Conservation (phyloP, 1,140 invertebrate genomes). For the Caenorhabditis latens region DNA sequence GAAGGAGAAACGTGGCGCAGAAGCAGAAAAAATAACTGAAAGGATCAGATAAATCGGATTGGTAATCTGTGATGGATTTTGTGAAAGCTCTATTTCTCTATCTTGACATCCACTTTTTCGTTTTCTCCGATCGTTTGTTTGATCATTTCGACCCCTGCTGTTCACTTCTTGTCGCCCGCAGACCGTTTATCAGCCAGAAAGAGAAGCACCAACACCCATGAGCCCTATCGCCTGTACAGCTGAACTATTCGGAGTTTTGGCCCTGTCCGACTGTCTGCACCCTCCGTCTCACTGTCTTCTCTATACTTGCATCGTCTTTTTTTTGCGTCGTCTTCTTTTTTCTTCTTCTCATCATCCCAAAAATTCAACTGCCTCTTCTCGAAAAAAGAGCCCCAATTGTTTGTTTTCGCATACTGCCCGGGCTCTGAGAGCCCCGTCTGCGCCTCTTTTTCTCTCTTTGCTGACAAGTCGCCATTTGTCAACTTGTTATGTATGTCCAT, state of each 20-base stretch:
- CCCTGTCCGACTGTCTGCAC: slow-evolving; percentile 15
- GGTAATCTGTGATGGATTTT: not conserved
- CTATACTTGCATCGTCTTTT: not conserved
- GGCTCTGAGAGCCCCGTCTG: not conserved
- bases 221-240: slow-evolving; percentile 14
- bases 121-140: not conserved
- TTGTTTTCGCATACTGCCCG: slow-evolving; percentile 54
- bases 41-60: not conserved
- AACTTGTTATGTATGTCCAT: slow-evolving; percentile 55
- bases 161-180: not conserved
- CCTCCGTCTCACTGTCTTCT: not conserved
- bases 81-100: not conserved
- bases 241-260: slow-evolving; percentile 26
- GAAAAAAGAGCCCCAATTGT: slow-evolving; percentile 39
- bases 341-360: slow-evolving; percentile 50
- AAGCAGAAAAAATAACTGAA: not conserved
- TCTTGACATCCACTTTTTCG: slow-evolving; percentile 35
- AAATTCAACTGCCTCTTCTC: slow-evolving; percentile 34
- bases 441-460: slow-evolving; percentile 9
- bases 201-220: not conserved
- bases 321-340: slow-evolving; percentile 15
- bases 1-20: not conserved
- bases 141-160: slow-evolving; percentile 19
- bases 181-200: slow-evolving; percentile 17
- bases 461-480: slow-evolving; percentile 53